Conservation (phyloP, 2,113 vertebrate species). For the Falco punctatus region DNA sequence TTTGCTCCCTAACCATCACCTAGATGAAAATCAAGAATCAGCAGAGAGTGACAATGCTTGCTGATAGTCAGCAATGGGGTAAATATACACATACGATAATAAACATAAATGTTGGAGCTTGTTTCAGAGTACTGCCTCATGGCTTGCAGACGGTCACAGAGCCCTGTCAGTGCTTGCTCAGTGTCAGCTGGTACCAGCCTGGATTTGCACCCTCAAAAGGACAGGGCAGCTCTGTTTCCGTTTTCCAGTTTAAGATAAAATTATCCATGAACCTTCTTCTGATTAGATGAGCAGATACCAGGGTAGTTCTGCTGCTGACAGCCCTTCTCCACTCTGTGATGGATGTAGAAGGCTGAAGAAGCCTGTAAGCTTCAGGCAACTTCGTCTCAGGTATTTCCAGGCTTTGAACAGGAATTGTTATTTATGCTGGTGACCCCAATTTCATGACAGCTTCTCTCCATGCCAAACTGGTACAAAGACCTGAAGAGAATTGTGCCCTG, state of each 20-base stretch:
- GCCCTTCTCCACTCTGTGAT: rapidly evolving
- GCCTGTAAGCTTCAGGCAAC: not conserved
- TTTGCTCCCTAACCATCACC: not conserved
- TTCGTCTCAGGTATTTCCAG: not conserved
- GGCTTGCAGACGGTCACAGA: not conserved
- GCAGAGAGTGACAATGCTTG: not conserved
- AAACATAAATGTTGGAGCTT: not conserved
- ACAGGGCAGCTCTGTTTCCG: not conserved
- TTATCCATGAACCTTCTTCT: not conserved
- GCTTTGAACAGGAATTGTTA: not conserved
- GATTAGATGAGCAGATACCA: not conserved
- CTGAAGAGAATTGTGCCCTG: not conserved
- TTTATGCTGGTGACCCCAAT: not conserved
- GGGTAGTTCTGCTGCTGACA: not conserved
- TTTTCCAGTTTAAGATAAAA: not conserved
- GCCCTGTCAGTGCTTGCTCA: not conserved
- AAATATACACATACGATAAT: not conserved
- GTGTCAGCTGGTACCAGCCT: not conserved
- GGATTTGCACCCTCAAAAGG: not conserved
- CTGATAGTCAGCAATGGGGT: not conserved
- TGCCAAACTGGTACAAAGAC: not conserved
- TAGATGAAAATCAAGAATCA: not conserved
- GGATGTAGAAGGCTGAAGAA: not conserved
- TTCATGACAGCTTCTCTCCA: not conserved
- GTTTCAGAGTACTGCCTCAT: not conserved